phyloP scores from a whole-genome alignment of 2,888 invertebrate genomes.

The Amiota communis region DNA sequence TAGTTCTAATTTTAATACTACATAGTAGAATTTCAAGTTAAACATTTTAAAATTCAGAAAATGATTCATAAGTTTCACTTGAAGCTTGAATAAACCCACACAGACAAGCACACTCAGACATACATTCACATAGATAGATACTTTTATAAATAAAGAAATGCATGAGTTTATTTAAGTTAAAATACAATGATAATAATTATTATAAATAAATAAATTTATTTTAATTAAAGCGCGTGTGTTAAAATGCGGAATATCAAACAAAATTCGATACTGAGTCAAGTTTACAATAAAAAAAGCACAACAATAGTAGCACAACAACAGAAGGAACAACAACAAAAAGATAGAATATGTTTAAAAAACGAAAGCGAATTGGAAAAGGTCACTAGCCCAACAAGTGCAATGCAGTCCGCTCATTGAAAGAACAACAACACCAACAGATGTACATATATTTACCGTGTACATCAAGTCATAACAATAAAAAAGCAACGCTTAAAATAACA shows the following conservation, averaged over 20 bases:
- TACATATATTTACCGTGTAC: background rate
- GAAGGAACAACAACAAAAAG: too few relatives aligned
- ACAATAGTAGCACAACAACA: background rate
- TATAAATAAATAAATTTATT: background rate
- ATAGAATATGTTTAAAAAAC: background rate
- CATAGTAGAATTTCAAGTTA: background rate
- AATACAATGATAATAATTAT: background rate
- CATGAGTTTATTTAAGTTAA: background rate
- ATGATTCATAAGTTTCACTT: constrained; percentile 8
- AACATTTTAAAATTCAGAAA: background rate
- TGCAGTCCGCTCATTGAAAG: background rate
- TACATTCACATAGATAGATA: background rate
- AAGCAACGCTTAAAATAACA: constrained; percentile 8
- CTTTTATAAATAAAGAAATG: background rate
- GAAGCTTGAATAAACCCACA: background rate
- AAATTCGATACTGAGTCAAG: background rate
- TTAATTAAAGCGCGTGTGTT: constrained; percentile 7
- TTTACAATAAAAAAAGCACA: background rate
- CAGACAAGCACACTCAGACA: background rate
- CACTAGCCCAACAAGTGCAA: constrained; percentile 27
- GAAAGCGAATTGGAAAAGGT: constrained; percentile 26
- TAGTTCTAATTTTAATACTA: too few relatives aligned
- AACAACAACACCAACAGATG: background rate
- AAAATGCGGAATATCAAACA: constrained; percentile 25
- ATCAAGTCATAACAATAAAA: background rate